These are phyloP conservation scores for Channa argus DNA, from an alignment of 2,113 vertebrate species.

Conservation along the genomic window DNA sequence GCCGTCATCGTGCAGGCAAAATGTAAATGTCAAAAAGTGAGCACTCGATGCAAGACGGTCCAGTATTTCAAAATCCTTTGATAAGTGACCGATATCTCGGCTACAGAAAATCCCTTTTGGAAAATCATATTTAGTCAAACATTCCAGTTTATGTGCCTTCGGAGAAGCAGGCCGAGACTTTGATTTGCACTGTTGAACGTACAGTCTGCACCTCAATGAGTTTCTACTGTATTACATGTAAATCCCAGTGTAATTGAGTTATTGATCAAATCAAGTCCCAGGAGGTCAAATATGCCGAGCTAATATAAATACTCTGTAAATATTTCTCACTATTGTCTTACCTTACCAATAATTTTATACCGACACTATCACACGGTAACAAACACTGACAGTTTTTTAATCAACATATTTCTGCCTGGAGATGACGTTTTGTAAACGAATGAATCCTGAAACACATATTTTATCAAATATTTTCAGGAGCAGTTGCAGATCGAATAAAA, in stretches of 20 bases:
- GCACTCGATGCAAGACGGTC: conserved; percentile 28
- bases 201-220: conserved; percentile 55
- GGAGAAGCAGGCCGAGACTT: conserved; percentile 84
- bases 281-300: conserved; percentile 87
- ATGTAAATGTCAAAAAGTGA: conserved; percentile 52
- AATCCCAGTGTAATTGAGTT: conserved; percentile 66
- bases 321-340: conserved; percentile 87
- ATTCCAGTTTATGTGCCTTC: conserved; percentile 85
- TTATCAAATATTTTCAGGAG: conserved; percentile 44
- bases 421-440: conserved; percentile 61
- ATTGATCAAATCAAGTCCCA: conserved; percentile 79
- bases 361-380: conserved; percentile 80
- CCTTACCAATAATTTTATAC: conserved; percentile 86
- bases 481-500: conserved; percentile 69
- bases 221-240: conserved; percentile 79
- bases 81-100: conserved; percentile 25
- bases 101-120: conserved; percentile 76
- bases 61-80: conserved; percentile 14
- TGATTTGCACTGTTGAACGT: conserved; percentile 89
- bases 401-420: conserved; percentile 56
- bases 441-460: conserved; percentile 48
- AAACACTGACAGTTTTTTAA: conserved; percentile 70
- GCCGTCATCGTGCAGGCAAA: conserved; percentile 38
- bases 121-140: conserved; percentile 80
- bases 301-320: conserved; percentile 89